Evolutionary conservation across 2,113 vertebrate genomes (phyloP).

Genomic region (Sakesphorus luctuosus): DNA sequence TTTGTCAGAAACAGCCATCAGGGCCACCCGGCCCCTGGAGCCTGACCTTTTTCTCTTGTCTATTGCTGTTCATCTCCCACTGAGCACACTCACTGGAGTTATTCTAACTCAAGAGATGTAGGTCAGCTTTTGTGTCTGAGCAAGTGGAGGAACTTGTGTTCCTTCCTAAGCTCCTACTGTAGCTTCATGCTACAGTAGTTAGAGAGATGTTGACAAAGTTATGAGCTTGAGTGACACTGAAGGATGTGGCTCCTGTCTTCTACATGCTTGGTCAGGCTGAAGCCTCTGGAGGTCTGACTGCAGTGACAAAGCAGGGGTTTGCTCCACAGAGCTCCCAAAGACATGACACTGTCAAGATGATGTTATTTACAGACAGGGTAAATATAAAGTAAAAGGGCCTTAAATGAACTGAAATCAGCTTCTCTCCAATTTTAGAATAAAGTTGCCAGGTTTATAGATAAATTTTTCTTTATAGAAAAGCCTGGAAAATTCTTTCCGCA

Average conservation of each 20-base stretch:
- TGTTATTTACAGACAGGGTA: constrained; percentile 10
- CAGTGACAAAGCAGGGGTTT: not conserved
- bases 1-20: not conserved
- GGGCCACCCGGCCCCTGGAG: not conserved
- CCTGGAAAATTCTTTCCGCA: constrained; percentile 21
- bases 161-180: not conserved
- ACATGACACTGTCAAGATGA: not conserved
- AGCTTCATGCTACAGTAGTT: not conserved
- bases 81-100: not conserved
- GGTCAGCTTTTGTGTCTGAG: not conserved
- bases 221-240: not conserved
- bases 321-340: not conserved
- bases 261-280: not conserved
- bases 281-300: not conserved
- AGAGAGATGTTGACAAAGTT: not conserved
- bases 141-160: not conserved
- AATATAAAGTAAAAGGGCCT: constrained; percentile 16
- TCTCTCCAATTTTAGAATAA: not conserved
- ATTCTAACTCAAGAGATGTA: not conserved
- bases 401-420: constrained; percentile 10
- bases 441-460: not conserved
- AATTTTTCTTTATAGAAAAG: not conserved
- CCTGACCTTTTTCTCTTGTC: not conserved
- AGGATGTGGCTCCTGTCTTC: not conserved
- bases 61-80: not conserved